Percentiles rank a stretch among this genome's conserved stretches.
Evolutionary conservation across 2,113 vertebrate genomes (phyloP).

Genomic region (Prunella himalayana): DNA sequence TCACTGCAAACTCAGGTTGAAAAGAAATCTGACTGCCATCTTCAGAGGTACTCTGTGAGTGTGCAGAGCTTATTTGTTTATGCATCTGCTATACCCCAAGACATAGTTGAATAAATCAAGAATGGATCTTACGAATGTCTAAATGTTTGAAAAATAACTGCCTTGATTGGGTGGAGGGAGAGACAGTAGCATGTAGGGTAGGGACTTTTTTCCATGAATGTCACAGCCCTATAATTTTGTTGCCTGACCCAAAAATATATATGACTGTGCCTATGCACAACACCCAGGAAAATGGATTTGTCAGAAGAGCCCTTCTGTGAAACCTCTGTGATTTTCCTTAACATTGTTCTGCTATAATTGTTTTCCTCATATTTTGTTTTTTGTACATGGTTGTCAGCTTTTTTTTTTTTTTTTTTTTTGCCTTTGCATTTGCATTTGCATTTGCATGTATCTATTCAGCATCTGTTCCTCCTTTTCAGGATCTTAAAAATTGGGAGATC

Average conservation of each 20-base stretch:
- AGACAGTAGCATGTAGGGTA: background rate
- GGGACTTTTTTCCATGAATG: background rate
- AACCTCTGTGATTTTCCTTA: background rate
- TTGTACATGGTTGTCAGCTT: background rate
- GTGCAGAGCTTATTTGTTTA: background rate
- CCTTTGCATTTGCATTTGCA: background rate
- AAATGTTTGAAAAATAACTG: background rate
- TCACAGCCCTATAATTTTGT: background rate
- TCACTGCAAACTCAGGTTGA: background rate
- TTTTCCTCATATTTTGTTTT: background rate
- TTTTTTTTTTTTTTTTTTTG: background rate
- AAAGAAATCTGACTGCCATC: background rate
- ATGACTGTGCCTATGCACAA: background rate
- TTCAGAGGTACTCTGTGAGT: background rate
- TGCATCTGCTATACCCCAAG: background rate
- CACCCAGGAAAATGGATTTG: background rate
- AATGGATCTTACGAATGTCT: background rate
- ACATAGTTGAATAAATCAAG: background rate
- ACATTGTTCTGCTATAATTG: background rate
- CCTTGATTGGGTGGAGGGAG: background rate
- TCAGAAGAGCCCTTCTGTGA: background rate
- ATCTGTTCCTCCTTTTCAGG: background rate
- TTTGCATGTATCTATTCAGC: background rate
- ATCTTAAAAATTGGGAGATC: background rate
- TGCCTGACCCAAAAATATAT: background rate